Base-by-base conservation (phyloP, 2,113 vertebrate genomes). In the Irena cyanogastra region DNA sequence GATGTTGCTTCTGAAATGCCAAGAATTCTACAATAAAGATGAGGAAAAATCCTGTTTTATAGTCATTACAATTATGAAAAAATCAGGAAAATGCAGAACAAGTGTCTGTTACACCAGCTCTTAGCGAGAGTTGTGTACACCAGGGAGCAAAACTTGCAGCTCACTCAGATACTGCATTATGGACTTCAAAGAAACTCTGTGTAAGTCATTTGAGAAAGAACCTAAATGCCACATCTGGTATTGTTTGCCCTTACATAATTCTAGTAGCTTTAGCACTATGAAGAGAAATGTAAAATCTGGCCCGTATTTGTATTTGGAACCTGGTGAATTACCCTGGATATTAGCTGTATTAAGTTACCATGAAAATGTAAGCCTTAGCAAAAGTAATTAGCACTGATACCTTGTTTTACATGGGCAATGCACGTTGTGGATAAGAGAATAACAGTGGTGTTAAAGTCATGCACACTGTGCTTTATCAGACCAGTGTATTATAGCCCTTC, bases 361-460 rank as follows among this genome's bases (percentile, higher is more conserved):
- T 64, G 76, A 87, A 94, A 91, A 75, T 49, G 60, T 37, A 81
- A 90, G 86, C 57, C 57, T 82, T 72, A 89, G 65, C 80, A 71
- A 53, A 94, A 90, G 50, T 82, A 90, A 97, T 96, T 96, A 94
- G 8, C 72, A 47, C 83, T 93, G 41, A 64, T 65, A 81, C 65
- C 41, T 90, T 89, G 80, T 66, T 91, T 92, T 87, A 75, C 54
- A 78, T 11, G 63, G 68, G 60, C 47, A 93, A 27, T 60, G 79
- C 27, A n/a, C 76, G 81, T 52, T 47, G 66, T 30, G 81, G 72
- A 90, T 93, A 95, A 95, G 52, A 87, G 83, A 76, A 21, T 92
- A 69, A 60, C 31, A 57, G 41, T 27, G 37, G 31, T 79, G 47
- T 72, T 94, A 79, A 82, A 96, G 50, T 35, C 8, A 5, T 47